Percentiles rank a stretch among this genome's conserved stretches.
phyloP scores from a whole-genome alignment of 2,797 vertebrate species.

The Smutsia temminckii region DNA sequence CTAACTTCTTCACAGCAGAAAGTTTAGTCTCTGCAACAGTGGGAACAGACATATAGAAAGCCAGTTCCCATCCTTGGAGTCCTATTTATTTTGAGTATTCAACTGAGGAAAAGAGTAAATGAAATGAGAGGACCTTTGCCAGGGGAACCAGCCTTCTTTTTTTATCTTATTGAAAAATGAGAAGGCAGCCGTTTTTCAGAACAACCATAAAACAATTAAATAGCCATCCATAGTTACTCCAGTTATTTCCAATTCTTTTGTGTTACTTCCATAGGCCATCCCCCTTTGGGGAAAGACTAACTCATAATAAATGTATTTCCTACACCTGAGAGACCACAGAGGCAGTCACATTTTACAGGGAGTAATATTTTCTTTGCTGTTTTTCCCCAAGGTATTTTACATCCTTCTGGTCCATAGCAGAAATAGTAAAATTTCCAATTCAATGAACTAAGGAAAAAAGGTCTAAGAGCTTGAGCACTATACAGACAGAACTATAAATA shows the following conservation, averaged over 20 bases:
- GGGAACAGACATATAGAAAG: neutral
- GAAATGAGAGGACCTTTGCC: conserved; percentile 26
- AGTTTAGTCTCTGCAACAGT: neutral
- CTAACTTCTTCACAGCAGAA: neutral
- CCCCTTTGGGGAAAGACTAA: conserved; percentile 52
- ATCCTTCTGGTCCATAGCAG: conserved; percentile 47
- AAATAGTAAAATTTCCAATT: conserved; percentile 54
- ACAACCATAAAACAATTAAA: conserved; percentile 60
- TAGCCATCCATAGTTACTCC: conserved; percentile 8
- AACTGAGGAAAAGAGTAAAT: neutral
- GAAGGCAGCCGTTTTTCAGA: conserved; percentile 35
- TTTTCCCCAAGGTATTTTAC: conserved; percentile 59
- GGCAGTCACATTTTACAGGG: conserved; percentile 65
- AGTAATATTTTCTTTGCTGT: conserved; percentile 69
- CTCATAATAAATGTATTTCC: conserved; percentile 47
- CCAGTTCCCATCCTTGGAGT: neutral
- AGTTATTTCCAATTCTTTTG: neutral
- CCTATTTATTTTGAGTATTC: conserved; percentile 48
- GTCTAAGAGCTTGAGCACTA: neutral
- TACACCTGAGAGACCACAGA: conserved; percentile 45
- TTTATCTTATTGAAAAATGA: conserved; percentile 18
- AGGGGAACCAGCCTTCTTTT: neutral
- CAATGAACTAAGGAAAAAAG: neutral
- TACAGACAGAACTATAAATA: neutral
- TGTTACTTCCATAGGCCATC: neutral